Evolutionary conservation across 1,140 invertebrate genomes (phyloP).

Genomic region (Drosophila lacertosa): DNA sequence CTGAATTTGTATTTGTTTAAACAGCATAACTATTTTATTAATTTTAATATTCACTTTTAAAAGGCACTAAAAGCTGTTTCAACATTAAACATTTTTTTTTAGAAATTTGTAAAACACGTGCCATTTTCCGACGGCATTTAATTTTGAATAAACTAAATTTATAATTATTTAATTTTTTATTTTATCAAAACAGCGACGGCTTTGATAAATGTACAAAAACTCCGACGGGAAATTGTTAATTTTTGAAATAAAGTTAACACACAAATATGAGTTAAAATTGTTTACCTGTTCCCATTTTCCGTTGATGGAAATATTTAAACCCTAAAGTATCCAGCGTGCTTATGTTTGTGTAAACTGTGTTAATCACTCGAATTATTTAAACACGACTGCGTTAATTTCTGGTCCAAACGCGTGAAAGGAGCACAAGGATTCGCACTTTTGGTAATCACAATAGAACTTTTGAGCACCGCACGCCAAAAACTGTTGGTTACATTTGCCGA

Average conservation of each 20-base stretch:
- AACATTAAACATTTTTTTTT: no score
- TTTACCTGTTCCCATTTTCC: slow-evolving; percentile 84
- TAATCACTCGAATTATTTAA: slow-evolving; percentile 8
- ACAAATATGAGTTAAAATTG: background rate
- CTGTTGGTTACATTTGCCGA: slow-evolving; percentile 49
- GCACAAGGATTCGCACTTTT: slow-evolving; percentile 10
- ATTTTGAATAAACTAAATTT: no score
- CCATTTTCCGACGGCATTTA: no score
- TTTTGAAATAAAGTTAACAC: no score
- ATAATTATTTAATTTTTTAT: no score
- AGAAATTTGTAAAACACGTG: no score
- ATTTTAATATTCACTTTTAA: no score
- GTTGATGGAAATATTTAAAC: slow-evolving; percentile 84
- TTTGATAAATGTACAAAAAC: background rate
- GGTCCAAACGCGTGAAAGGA: no score
- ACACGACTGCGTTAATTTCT: background rate
- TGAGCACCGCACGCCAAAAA: slow-evolving; percentile 15
- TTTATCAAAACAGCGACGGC: background rate
- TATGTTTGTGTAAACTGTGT: slow-evolving; percentile 30
- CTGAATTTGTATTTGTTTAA: no score
- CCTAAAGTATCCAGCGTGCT: slow-evolving; percentile 83
- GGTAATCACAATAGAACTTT: slow-evolving; percentile 5
- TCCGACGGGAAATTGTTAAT: slow-evolving; percentile 16
- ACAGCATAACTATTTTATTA: no score
- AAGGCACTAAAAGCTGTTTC: background rate